phyloP scores from a whole-genome alignment of 2,113 vertebrate genomes.

The Pterocles gutturalis region DNA sequence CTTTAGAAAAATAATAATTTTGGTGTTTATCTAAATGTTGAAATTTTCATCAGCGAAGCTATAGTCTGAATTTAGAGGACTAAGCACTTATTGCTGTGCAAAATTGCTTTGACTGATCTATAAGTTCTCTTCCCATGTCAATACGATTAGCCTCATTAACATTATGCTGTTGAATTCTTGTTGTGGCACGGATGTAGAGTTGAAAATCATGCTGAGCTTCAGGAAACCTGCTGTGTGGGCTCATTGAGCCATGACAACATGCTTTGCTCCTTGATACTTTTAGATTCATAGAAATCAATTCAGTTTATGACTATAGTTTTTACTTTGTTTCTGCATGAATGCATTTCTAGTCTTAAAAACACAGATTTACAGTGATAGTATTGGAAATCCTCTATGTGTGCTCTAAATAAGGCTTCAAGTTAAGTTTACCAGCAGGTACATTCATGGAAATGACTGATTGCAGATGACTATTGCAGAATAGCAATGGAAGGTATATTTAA shows the following conservation, averaged over 20 bases:
- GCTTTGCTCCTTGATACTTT: neutral
- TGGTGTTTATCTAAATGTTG: neutral
- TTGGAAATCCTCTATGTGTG: neutral
- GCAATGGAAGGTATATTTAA: neutral
- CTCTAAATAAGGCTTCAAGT: neutral
- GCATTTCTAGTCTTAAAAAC: neutral
- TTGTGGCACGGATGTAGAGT: neutral
- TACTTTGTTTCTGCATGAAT: neutral
- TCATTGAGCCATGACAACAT: neutral
- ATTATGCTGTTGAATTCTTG: constrained; percentile 14
- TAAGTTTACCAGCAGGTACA: neutral
- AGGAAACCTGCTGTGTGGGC: neutral
- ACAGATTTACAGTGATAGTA: neutral
- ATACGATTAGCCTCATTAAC: constrained; percentile 12
- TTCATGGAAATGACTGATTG: neutral
- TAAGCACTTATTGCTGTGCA: neutral
- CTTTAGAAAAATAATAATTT: neutral
- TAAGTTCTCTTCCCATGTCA: neutral
- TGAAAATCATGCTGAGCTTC: neutral
- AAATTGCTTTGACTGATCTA: neutral
- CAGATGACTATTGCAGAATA: neutral
- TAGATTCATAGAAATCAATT: neutral
- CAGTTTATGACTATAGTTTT: neutral
- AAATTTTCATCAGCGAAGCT: neutral
- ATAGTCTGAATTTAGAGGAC: neutral